Conservation (phyloP, 2,113 vertebrate genomes). For the Bubalus kerabau region DNA sequence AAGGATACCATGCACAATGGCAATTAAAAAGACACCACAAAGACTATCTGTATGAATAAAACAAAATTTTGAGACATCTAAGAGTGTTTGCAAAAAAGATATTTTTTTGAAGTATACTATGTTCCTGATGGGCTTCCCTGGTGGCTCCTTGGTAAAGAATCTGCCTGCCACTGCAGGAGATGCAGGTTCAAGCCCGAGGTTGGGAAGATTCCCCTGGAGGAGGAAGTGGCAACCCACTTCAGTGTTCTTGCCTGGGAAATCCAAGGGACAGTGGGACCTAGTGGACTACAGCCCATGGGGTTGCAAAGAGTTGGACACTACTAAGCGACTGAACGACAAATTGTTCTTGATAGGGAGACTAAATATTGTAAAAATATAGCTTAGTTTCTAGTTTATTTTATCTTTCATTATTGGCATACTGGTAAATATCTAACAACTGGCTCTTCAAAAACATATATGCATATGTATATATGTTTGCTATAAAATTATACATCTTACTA, state of each 20-base stretch:
- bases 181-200: background rate
- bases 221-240: background rate
- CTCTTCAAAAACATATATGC: background rate
- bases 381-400: background rate
- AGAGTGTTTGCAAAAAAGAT: background rate
- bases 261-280: background rate
- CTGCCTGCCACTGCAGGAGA: background rate
- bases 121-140: background rate
- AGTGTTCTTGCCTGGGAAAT: background rate
- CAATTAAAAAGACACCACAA: background rate
- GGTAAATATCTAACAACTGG: background rate
- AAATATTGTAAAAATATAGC: background rate
- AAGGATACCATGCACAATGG: background rate
- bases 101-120: background rate
- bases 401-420: background rate
- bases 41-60: background rate
- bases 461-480: background rate
- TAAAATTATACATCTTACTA: background rate
- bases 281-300: background rate
- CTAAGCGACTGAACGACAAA: background rate
- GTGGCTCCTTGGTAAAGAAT: background rate
- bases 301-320: background rate
- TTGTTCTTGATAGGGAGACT: background rate
- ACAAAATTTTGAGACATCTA: background rate
- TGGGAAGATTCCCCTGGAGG: background rate